Base-by-base conservation (phyloP, 2,797 vertebrate species). In the Xyrichtys novacula region DNA sequence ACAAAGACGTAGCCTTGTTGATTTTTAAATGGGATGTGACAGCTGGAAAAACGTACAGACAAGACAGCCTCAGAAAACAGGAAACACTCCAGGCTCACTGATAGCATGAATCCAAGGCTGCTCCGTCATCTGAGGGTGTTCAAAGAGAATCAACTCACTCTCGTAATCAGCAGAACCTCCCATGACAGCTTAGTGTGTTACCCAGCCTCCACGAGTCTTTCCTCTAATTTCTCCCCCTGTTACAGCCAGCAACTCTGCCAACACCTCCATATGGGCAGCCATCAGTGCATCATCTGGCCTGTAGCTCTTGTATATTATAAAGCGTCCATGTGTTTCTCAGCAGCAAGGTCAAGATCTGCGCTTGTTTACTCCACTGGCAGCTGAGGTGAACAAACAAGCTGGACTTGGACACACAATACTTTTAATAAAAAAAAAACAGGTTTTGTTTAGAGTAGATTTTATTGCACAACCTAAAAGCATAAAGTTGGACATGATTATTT, bases 321-420 rank as follows among this genome's bases (percentile, higher is more conserved):
- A 79, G 56, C 71, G 72, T 79, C 61, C 67, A 53, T 59, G 59
- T 71, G 56, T 75, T 84, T 68, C 59, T 79, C 64, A 25, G 65
- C 84, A 73, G 59, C 80, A 78, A 65, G 79, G 85, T 92, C 83
- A 59, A 63, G 57, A 65, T 81, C 53, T 62, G 62, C 6, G 54
- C 5, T 54, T 55, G 76, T 82, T 75, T 78, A 64, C 61, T 85
- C 65, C 29, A 54, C 61, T 74, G 48, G 55, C 53, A 61, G 77
- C 72, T 57, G 49, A 66, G 60, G 22, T 31, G 40, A 78, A 61
- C 34, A 67, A 85, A 76, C 65, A 80, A 64, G 49, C 17, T 17
- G 39, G 29, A 76, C 47, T 15, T 63, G 40, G 64, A 4, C 64
- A 70, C 49, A 65, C 42, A 60, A 39, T 66, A 36, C 70, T 50